phyloP scores from a whole-genome alignment of 2,113 vertebrate species.

The Pantherophis guttatus region DNA sequence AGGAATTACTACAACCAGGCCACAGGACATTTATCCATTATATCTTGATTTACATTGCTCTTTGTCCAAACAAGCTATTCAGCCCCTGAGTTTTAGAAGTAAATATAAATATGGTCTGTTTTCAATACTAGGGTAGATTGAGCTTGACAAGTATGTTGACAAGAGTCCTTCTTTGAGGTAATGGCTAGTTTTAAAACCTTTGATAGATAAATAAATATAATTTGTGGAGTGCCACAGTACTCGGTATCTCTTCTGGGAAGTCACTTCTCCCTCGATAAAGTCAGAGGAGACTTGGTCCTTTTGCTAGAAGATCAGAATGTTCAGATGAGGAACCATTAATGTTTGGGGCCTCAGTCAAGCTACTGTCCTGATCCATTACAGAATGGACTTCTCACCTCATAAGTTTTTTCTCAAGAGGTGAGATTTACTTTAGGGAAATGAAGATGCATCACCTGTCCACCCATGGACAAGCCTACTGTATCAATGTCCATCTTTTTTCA shows the following conservation, averaged over 20 bases:
- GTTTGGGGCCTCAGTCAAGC: not conserved
- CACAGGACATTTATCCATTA: not conserved
- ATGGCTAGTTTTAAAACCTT: not conserved
- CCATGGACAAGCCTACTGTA: not conserved
- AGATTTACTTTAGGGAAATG: not conserved
- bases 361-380: not conserved
- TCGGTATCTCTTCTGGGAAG: not conserved
- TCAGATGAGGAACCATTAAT: not conserved
- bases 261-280: not conserved
- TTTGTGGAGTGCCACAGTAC: not conserved
- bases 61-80: not conserved
- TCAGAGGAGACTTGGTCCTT: not conserved
- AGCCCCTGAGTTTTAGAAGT: not conserved
- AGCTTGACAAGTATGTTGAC: not conserved
- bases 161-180: not conserved
- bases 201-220: not conserved
- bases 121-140: not conserved
- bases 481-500: not conserved
- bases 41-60: not conserved
- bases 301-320: not conserved
- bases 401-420: not conserved
- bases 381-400: not conserved
- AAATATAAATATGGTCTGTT: not conserved
- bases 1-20: not conserved
- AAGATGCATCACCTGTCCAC: not conserved